Conservation (phyloP, 2,113 vertebrate genomes). For the Edolisoma coerulescens region DNA sequence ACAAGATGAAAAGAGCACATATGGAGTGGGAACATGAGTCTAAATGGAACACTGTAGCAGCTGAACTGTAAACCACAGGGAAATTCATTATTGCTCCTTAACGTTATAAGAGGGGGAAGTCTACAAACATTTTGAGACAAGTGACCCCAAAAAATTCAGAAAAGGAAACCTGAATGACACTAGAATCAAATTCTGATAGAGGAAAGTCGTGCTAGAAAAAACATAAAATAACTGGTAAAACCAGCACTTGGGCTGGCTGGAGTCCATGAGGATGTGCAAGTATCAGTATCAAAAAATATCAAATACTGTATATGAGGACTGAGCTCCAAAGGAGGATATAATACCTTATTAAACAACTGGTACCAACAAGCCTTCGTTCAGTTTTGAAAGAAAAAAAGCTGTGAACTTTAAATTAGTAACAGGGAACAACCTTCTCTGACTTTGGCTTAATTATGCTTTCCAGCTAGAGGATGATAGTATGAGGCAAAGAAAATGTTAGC, state of each 20-base stretch:
- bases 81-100: background rate
- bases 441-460: background rate
- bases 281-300: background rate
- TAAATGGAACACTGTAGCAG: background rate
- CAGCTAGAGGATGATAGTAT: background rate
- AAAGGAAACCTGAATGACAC: background rate
- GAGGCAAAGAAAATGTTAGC: background rate
- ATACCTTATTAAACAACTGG: background rate
- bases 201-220: background rate
- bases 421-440: background rate
- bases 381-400: background rate
- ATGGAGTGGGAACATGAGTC: fast-evolving
- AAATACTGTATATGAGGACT: background rate
- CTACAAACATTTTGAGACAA: background rate
- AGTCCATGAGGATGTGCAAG: background rate
- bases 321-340: background rate
- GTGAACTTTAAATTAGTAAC: background rate
- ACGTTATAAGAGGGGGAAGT: background rate
- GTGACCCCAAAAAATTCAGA: background rate
- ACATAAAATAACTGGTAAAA: background rate
- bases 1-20: background rate
- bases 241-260: background rate
- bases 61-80: background rate
- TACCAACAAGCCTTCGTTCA: background rate
- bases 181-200: background rate